Evolutionary conservation across 2,797 vertebrate species (phyloP), one percentile per base, ranked within the genome.

Genomic region (Rhabdomys pumilio): DNA sequence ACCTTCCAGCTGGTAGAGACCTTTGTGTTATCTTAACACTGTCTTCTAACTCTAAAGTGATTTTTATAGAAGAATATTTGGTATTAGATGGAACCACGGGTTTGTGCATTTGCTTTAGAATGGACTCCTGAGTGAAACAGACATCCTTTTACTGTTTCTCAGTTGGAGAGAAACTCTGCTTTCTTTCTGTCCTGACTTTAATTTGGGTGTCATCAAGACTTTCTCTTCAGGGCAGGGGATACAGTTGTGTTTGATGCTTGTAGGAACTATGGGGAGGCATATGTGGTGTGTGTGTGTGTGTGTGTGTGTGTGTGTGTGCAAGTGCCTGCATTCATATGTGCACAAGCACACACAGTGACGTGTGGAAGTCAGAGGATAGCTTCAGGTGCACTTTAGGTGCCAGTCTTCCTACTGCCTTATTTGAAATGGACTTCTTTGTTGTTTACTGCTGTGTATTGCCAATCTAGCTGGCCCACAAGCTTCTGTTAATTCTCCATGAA

Each of bases 1-100:
- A 97, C 15, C 94, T 98, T 65, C 98, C 98, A 96, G 95, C 95
- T 82, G 55, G 84, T 61, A 76, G 44, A 81, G 17, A 85, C 20
- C 8, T 76, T 95, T 53, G 24, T 0, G 2, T 55, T 84, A 47
- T 26, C 80, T 86, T 12, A 26, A 13, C 29, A 19, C 57, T 59
- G 20, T 94, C 90, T 96, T 84, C 76, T 85, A 67, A 90, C 76
- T 96, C 55, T 85, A 14, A 92, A 94, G 47, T 75, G 63, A 53
- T 26, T 73, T 34, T 38, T 55, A 63, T 84, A 41, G 76, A 91
- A 9, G 61, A 47, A 11, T 84, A 15, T 17, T 65, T 47, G 12
- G 12, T 5, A 53, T 88, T 69, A 83, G 31, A 53, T 81, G 44
- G 44, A 94, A 55, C 26, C 5, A 31, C 17, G 0, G 1, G 1